Conservation (phyloP, 2,797 vertebrate species). For the Melanogrammus aeglefinus region DNA sequence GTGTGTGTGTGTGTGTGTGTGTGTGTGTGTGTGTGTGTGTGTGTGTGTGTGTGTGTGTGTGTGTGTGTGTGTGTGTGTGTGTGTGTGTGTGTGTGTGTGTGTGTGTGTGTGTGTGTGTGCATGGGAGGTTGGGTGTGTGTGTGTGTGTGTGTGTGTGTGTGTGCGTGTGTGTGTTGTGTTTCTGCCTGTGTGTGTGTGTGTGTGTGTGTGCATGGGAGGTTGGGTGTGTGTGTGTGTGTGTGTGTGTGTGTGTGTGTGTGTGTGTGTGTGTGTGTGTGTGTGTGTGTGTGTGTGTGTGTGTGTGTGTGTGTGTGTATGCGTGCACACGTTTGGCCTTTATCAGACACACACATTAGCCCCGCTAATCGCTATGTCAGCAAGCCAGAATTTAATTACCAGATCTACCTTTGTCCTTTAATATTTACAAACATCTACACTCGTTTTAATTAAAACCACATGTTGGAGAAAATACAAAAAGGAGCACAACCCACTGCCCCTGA, state of each 20-base stretch:
- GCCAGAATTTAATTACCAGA: constrained; percentile 70
- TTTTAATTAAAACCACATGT: constrained; percentile 64
- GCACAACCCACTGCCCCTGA: constrained; percentile 37
- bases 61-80: constrained; percentile 25
- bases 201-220: no score
- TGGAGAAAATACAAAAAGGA: neutral
- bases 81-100: constrained; percentile 53
- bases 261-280: constrained; percentile 1
- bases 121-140: no score
- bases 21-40: neutral
- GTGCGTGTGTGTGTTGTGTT: constrained; percentile 12
- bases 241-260: constrained; percentile 54
- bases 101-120: constrained; percentile 9
- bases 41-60: constrained; percentile 50
- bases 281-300: constrained; percentile 49
- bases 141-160: constrained; percentile 41
- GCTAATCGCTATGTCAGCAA: constrained; percentile 72
- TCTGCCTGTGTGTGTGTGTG: neutral
- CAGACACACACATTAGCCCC: constrained; percentile 62
- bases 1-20: constrained; percentile 55
- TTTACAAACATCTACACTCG: constrained; percentile 71
- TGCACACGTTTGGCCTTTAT: constrained; percentile 56
- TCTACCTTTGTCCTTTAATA: constrained; percentile 75
- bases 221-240: constrained; percentile 32
- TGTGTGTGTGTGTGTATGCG: constrained; percentile 14